Percentiles rank a stretch among this genome's conserved stretches.
Evolutionary conservation across 2,888 invertebrate genomes (phyloP).

Genomic region (Drosophila mimica): DNA sequence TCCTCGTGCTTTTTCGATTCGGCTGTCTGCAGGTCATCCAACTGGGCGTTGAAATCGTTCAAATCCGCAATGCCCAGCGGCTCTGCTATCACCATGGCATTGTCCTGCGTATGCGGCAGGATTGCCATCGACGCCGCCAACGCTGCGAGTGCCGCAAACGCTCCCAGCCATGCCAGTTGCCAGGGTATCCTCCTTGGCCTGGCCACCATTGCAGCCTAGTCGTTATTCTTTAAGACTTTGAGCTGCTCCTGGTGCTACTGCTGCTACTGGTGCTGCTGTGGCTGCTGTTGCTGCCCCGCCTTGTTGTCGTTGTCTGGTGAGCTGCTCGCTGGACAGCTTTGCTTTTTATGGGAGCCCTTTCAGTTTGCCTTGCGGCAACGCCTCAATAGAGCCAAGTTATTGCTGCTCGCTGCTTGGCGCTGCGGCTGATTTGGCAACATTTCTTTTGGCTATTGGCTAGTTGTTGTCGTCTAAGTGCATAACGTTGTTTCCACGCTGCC

Average conservation of each 20-base stretch:
- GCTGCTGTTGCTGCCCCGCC: slow-evolving; percentile 65
- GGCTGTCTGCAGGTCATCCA: slow-evolving; percentile 81
- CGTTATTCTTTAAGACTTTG: slow-evolving; percentile 42
- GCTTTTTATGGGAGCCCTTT: slow-evolving; percentile 59
- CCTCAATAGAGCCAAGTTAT: slow-evolving; percentile 54
- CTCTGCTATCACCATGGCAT: slow-evolving; percentile 60
- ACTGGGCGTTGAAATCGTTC: slow-evolving; percentile 51
- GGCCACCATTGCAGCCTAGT: slow-evolving; percentile 42
- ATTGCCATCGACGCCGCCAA: slow-evolving; percentile 44
- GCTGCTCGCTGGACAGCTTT: slow-evolving; percentile 37
- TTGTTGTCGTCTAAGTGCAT: slow-evolving; percentile 65
- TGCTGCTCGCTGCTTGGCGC: slow-evolving; percentile 32
- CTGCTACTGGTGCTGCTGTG: slow-evolving; percentile 27
- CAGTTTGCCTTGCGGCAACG: slow-evolving; percentile 49
- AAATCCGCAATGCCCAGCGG: slow-evolving; percentile 54
- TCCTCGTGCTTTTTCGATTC: slow-evolving; percentile 83
- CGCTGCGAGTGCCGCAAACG: slow-evolving; percentile 38
- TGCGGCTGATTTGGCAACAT: slow-evolving; percentile 79
- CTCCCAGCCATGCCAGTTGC: slow-evolving; percentile 63
- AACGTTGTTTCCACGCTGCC: slow-evolving; percentile 59
- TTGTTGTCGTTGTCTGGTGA: slow-evolving; percentile 64
- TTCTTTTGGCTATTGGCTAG: slow-evolving; percentile 41
- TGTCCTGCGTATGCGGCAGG: slow-evolving; percentile 52
- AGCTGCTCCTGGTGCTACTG: slow-evolving; percentile 30
- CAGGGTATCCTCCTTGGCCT: slow-evolving; percentile 50